Evolutionary conservation across 2,797 vertebrate genomes (phyloP).

Genomic region (Myotis pilosus): DNA sequence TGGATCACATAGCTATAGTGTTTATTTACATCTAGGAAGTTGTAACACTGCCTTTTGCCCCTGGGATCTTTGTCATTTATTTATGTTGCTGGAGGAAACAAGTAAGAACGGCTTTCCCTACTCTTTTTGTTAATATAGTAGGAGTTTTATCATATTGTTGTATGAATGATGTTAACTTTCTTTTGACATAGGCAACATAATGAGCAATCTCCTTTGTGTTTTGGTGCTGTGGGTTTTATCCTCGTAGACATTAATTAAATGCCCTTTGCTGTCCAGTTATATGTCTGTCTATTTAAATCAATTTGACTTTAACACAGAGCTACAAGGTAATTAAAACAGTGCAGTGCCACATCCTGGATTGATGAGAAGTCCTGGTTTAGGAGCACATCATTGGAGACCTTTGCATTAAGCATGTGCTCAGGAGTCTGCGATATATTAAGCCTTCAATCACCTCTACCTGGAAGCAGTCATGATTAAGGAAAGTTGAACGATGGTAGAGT

Average conservation of each 20-base stretch:
- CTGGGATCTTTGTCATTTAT: background rate
- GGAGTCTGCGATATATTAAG: background rate
- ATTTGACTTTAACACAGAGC: constrained; percentile 37
- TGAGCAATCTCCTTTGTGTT: background rate
- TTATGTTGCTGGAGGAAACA: background rate
- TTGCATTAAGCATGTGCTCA: background rate
- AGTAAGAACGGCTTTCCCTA: background rate
- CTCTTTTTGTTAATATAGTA: background rate
- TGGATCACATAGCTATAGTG: fast-evolving
- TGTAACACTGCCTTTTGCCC: background rate
- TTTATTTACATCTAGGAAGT: background rate
- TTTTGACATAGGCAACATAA: background rate
- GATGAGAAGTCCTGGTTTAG: constrained; percentile 42
- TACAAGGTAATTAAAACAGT: constrained; percentile 55
- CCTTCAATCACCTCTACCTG: background rate
- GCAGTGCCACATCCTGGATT: constrained; percentile 32
- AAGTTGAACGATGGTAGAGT: background rate
- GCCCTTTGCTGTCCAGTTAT: constrained; percentile 55
- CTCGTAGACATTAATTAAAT: constrained; percentile 57
- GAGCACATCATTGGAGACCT: background rate
- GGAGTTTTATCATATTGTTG: background rate
- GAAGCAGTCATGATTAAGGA: background rate
- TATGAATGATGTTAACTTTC: background rate
- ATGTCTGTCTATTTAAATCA: constrained; percentile 63
- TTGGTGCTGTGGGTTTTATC: constrained; percentile 18